Evolutionary conservation across 2,888 invertebrate species (phyloP), one percentile per base, ranked within the genome.

Genomic region (Thereva nobilitata): DNA sequence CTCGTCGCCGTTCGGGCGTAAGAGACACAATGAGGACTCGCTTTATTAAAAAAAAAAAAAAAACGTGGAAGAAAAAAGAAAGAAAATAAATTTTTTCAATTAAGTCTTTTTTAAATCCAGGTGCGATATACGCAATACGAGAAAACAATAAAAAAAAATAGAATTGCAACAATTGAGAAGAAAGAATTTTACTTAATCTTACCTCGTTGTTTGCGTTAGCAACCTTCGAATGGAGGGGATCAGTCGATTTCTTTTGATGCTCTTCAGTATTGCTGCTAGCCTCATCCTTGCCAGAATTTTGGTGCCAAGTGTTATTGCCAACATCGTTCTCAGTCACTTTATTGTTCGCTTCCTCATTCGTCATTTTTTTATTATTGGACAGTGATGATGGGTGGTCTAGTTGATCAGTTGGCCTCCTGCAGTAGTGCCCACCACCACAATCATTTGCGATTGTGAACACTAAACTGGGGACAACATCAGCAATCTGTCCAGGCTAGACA

Each of bases 1-100:
- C 93, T 6, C 93, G 83, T 69, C 85, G 83, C 38, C 89, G 83
- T 53, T 82, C 83, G 10, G 84, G 84, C 5, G 86, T 86, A 65
- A 89, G 82, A 0, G 88, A 88, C 34, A 89, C 89, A 72, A 89
- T 88, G 70, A 89, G 82, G 44, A 88, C 84, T 34, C 87, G 79
- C 80, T 81, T 38, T 41, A 47, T 53, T 64, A 9, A 7, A 7
- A 42, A 8, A 9, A 42, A 42, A 42, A 42, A 42, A 42, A 7
- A 42, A 42, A 42, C 7, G 9, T n/a, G 42, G 9, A 42, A 42
- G 42, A 42, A 42, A 42, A 42, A 42, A 7, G 9, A 42, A 42
- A 42, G 9, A 3, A 42, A 8, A n/a, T 1, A 42, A 42, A 9
- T 9, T 42, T 8, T 42, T 8, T 42, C 7, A 42, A 42, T 8